These are phyloP conservation scores for Cantharis nigra DNA, from an alignment of 2,888 invertebrate species.

Conservation along the genomic window DNA sequence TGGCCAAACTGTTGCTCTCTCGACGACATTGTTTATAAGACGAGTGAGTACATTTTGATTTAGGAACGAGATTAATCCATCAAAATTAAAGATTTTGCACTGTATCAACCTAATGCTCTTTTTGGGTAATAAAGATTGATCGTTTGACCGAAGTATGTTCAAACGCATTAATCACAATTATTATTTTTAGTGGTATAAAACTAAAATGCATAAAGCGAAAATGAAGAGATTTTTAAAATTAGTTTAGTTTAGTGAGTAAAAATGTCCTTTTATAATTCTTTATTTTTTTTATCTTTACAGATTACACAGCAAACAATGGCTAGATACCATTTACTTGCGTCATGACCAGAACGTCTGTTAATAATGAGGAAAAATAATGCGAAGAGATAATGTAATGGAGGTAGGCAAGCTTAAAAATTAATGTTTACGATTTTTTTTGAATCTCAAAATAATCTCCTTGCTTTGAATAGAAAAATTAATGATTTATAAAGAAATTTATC, in stretches of 20 bases:
- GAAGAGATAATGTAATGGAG: constrained; percentile 46
- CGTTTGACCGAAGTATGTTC: constrained; percentile 5
- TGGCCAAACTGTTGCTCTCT: background rate
- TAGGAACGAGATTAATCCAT: constrained; percentile 13
- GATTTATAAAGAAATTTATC: background rate
- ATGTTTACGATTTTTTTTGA: background rate
- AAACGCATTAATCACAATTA: constrained; percentile 20
- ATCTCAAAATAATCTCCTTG: background rate
- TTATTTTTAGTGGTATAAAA: constrained; percentile 5
- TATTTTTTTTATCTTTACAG: constrained; percentile 21
- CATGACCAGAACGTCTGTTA: constrained; percentile 35
- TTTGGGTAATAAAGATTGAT: constrained; percentile 23
- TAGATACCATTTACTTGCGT: constrained; percentile 27
- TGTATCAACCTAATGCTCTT: constrained; percentile 11
- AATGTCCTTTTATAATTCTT: background rate
- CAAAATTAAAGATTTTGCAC: constrained; percentile 22
- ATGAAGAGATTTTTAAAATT: background rate
- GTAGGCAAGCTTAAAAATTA: constrained; percentile 31
- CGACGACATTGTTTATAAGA: background rate
- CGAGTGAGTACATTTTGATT: background rate
- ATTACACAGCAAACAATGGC: constrained; percentile 25
- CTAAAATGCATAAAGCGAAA: background rate
- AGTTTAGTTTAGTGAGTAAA: background rate
- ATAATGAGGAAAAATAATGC: constrained; percentile 42
- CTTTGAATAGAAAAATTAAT: background rate